Conservation (phyloP, 2,888 invertebrate genomes). For the Ashinkailepas kermadecensis region DNA sequence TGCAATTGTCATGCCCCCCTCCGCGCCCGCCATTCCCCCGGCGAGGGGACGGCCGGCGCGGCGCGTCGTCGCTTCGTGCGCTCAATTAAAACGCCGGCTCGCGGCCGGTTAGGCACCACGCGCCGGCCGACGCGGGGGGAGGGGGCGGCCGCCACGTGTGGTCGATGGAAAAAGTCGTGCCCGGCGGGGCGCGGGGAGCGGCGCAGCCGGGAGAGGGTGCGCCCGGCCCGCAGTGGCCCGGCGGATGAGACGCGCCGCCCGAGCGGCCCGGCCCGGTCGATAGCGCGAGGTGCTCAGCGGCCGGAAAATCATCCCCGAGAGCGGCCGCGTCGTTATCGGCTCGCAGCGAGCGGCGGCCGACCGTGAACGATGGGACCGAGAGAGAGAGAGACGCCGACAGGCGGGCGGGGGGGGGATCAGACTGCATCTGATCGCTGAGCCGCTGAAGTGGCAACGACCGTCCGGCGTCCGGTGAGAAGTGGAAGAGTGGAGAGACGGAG, state of each 20-base stretch:
- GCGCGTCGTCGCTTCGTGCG: not conserved
- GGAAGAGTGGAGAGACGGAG: too few relatives aligned
- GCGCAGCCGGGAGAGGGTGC: not conserved
- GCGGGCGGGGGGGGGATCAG: not conserved
- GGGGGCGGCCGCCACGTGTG: constrained; percentile 11
- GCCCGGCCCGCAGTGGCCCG: constrained; percentile 31
- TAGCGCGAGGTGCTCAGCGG: constrained; percentile 32
- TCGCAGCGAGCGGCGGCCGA: not conserved
- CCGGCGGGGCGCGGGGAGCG: too few relatives aligned
- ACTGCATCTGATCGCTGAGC: not conserved
- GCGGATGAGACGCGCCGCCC: constrained; percentile 31
- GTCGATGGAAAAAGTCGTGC: not conserved
- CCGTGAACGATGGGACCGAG: not conserved
- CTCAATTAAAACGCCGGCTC: not conserved
- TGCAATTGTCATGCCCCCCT: not conserved
- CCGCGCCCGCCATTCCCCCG: not conserved
- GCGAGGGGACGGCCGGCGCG: not conserved
- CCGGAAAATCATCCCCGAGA: constrained; percentile 5
- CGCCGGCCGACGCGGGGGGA: not conserved
- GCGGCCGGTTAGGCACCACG: not conserved
- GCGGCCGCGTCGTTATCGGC: constrained; percentile 1
- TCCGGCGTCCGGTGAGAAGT: too few relatives aligned
- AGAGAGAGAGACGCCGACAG: not conserved
- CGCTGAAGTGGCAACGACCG: too few relatives aligned
- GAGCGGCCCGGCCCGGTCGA: constrained; percentile 33